These are phyloP conservation scores for Torymus aiolomorphi DNA, from an alignment of 2,888 invertebrate species.

Conservation along the genomic window DNA sequence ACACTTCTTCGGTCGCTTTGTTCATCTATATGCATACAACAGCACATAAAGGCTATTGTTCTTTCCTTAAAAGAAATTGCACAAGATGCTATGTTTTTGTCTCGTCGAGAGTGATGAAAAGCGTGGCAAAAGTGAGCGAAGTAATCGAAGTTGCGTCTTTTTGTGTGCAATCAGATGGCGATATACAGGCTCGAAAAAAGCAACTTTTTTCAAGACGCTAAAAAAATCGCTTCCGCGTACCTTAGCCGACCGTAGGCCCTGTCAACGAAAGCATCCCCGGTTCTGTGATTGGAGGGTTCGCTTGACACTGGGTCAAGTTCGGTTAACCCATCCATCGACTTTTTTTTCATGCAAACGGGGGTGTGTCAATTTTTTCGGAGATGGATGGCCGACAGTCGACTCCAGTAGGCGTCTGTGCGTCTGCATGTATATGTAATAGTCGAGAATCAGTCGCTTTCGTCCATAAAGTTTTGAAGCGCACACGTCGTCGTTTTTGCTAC, in stretches of 20 bases:
- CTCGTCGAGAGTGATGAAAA: constrained; percentile 30
- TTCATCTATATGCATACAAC: constrained; percentile 4
- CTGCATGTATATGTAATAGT: constrained; percentile 32
- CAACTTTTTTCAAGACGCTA: constrained; percentile 6
- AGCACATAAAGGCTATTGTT: constrained; percentile 1
- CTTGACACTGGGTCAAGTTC: constrained; percentile 63
- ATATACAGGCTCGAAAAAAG: neutral
- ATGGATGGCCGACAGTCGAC: neutral
- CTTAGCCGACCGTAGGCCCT: constrained; percentile 11
- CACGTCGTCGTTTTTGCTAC: constrained; percentile 29
- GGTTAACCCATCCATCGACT: constrained; percentile 37
- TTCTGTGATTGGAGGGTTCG: constrained; percentile 65
- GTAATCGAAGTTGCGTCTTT: constrained; percentile 49
- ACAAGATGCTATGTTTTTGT: constrained; percentile 37
- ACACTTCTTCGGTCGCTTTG: constrained; percentile 46
- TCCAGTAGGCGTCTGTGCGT: neutral
- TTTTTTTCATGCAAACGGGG: constrained; percentile 19
- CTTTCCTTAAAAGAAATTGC: neutral
- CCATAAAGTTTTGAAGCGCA: constrained; percentile 50
- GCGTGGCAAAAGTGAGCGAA: constrained; percentile 42
- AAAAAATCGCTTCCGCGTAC: neutral
- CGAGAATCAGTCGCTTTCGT: constrained; percentile 46
- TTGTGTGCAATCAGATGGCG: constrained; percentile 16
- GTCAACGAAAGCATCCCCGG: neutral
- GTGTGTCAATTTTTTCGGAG: neutral